Percentiles rank a stretch among this genome's conserved stretches.
Conservation (phyloP, 2,888 invertebrate genomes). For the Tenthredo notha region DNA sequence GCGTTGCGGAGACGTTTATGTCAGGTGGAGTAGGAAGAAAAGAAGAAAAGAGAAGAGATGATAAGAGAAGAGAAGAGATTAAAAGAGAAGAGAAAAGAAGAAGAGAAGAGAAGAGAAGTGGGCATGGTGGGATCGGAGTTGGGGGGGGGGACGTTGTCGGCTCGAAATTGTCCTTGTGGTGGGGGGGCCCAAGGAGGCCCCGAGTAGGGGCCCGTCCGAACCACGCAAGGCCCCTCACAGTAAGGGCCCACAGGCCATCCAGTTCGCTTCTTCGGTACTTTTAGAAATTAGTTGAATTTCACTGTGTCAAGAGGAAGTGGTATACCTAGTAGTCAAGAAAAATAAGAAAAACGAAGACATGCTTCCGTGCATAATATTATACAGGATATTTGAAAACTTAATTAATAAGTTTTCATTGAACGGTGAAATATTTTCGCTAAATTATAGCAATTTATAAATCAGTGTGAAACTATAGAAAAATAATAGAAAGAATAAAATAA, state of each 20-base stretch:
- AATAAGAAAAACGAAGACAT: constrained; percentile 47
- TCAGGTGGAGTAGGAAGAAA: constrained; percentile 44
- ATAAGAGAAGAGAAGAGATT: neutral
- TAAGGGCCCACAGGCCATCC: constrained; percentile 77
- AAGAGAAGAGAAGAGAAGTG: constrained; percentile 34
- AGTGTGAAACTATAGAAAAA: neutral
- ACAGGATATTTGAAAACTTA: constrained; percentile 40
- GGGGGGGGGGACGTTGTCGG: constrained; percentile 44
- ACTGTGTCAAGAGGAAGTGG: constrained; percentile 51
- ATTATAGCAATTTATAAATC: neutral
- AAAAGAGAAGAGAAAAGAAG: neutral
- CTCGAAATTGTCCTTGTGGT: constrained; percentile 49
- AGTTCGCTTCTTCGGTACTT: constrained; percentile 76
- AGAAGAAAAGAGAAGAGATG: constrained; percentile 47
- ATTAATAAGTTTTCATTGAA: constrained; percentile 8
- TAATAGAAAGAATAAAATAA: neutral
- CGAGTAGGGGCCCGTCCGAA: constrained; percentile 68
- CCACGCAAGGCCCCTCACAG: constrained; percentile 74
- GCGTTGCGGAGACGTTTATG: constrained; percentile 12
- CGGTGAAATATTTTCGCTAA: neutral
- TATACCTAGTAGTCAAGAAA: neutral
- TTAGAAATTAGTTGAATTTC: constrained; percentile 74
- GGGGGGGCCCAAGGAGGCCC: constrained; percentile 47
- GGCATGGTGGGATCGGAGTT: constrained; percentile 28
- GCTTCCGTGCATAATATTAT: constrained; percentile 39